Conservation (phyloP, 1,140 invertebrate species). For the Cherax destructor region DNA sequence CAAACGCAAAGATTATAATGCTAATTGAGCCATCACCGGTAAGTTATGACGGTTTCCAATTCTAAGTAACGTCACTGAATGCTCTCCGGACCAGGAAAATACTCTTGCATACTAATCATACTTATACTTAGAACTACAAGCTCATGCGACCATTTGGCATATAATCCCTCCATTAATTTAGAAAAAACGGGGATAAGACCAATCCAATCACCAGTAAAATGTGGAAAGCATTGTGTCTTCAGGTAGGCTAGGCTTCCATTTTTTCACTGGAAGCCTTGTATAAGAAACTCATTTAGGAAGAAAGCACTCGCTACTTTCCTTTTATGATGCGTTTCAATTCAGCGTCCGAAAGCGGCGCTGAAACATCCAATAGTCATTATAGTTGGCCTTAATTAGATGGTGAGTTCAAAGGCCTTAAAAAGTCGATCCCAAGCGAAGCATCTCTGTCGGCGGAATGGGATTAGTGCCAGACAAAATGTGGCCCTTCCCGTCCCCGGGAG, state of each 20-base stretch:
- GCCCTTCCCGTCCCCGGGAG: constrained; percentile 42
- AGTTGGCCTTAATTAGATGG: constrained; percentile 67
- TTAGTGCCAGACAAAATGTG: constrained; percentile 66
- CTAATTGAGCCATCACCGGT: constrained; percentile 55
- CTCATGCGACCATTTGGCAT: constrained; percentile 41
- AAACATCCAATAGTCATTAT: constrained; percentile 69
- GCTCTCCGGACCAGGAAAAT: constrained; percentile 15
- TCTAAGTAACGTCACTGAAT: constrained; percentile 35
- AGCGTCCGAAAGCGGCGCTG: constrained; percentile 62
- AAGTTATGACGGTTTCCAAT: constrained; percentile 49
- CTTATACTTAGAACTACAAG: constrained; percentile 37
- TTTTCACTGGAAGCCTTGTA: constrained; percentile 28
- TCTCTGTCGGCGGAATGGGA: constrained; percentile 67
- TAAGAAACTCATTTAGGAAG: constrained; percentile 68
- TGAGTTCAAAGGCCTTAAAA: constrained; percentile 68
- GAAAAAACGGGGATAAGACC: constrained; percentile 42
- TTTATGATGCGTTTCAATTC: constrained; percentile 69
- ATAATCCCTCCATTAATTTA: constrained; percentile 45
- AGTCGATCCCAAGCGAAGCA: constrained; percentile 64
- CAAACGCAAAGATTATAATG: constrained; percentile 55
- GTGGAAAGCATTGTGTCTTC: constrained; percentile 50
- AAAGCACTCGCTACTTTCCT: constrained; percentile 60
- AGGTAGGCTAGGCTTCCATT: constrained; percentile 35
- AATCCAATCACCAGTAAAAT: constrained; percentile 61
- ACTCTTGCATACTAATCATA: constrained; percentile 62